These are phyloP conservation scores for Mystacides longicornis DNA, from an alignment of 2,888 invertebrate genomes.

Conservation along the genomic window DNA sequence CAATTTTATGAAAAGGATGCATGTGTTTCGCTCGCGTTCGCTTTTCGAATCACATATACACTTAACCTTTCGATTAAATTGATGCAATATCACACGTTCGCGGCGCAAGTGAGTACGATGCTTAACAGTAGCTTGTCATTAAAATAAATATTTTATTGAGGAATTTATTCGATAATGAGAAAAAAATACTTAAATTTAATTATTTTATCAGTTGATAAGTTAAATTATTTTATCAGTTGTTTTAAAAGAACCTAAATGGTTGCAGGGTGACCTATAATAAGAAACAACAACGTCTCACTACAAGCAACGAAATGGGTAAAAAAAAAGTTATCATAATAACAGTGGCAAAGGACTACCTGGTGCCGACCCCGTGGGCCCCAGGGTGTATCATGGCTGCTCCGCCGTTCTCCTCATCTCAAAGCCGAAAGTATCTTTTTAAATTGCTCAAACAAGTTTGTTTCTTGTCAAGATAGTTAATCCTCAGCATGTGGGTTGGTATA, in stretches of 20 bases:
- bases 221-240: not conserved
- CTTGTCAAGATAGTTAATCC: constrained; percentile 21
- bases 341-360: no score
- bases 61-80: no score
- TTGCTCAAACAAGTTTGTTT: constrained; percentile 16
- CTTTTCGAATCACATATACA: no score
- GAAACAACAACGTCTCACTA: no score
- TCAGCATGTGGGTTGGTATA: constrained; percentile 13
- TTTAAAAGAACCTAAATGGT: not conserved
- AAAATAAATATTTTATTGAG: not conserved
- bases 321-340: no score
- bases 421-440: constrained; percentile 15
- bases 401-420: not conserved
- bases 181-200: not conserved
- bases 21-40: no score
- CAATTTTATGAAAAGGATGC: no score
- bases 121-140: not conserved
- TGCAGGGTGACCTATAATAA: no score
- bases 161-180: not conserved
- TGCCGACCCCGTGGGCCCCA: no score
- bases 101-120: no score
- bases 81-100: no score
- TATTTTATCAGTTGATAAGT: not conserved
- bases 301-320: no score
- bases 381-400: not conserved